Base-by-base conservation (phyloP, 2,113 vertebrate species). In the Rousettus leschenaultii region DNA sequence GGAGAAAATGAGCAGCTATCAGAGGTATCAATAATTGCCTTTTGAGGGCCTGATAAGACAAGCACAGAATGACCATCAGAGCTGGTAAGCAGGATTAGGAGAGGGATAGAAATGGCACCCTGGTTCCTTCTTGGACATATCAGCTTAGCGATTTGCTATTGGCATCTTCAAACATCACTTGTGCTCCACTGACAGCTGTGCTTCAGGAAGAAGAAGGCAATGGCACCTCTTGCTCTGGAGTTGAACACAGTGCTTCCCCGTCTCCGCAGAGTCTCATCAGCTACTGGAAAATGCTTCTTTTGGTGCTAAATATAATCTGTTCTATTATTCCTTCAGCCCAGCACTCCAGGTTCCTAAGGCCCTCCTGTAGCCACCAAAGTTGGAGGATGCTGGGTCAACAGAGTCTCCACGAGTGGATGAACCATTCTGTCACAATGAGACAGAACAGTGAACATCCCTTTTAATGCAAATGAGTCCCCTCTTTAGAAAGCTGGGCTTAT, bases 401-500 rank as follows among this genome's bases (percentile, higher is more conserved):
- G 57, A 88, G 15, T 14, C 74, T 33, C 71, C 5, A 63, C 7
- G 55, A 21, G 35, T 16, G 19, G 40, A 43, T 59, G 53, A 26
- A 65, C 40, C 35, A 16, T 74, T 90, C 33, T 82, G 53, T 95
- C 63, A 61, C 63, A 57, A 10, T 40, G 75, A 91, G 21, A 87
- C 5, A 59, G 71, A 90, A 28, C 40, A 24, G 2, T 40, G 70
- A 75, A 71, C 80, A 74, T 90, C 61, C 38, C 70, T 96, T 92
- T 86, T 86, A 77, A 95, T 96, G 91, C 33, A 68, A 74, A 80
- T 66, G 65, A 55, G 18, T 51, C 38, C 21, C 43, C 33, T 80
- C 59, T 95, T 96, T 92, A 85, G 45, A 94, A 95, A 94, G 73
- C 89, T 86, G 48, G 59, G 35, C 7, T 86, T 91, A 91, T 95